Evolutionary conservation across 1,140 invertebrate genomes (phyloP).

Genomic region (Leptinotarsa defecta): DNA sequence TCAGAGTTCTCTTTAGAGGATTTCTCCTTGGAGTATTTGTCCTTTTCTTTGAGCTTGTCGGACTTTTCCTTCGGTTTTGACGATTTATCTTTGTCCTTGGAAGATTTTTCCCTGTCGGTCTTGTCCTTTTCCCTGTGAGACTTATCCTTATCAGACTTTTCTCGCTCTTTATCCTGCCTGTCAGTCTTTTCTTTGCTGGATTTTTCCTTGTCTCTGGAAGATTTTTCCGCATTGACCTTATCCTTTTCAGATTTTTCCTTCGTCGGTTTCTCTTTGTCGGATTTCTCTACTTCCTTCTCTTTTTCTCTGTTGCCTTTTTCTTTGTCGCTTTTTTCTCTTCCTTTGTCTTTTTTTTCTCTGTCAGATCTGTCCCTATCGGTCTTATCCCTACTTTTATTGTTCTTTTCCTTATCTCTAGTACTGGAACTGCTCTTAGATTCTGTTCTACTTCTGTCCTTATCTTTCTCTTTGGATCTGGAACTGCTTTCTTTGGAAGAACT

Average conservation of each 20-base stretch:
- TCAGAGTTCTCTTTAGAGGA: constrained; percentile 40
- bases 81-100: constrained; percentile 26
- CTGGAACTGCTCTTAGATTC: constrained; percentile 16
- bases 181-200: constrained; percentile 36
- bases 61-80: constrained; percentile 44
- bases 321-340: constrained; percentile 31
- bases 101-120: constrained; percentile 28
- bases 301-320: constrained; percentile 13
- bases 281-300: constrained; percentile 36
- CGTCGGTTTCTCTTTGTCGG: constrained; percentile 31
- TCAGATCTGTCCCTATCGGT: constrained; percentile 18
- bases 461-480: constrained; percentile 48
- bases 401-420: constrained; percentile 27
- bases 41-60: constrained; percentile 50
- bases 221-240: constrained; percentile 39
- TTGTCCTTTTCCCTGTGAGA: constrained; percentile 46
- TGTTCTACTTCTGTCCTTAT: constrained; percentile 14
- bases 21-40: constrained; percentile 29
- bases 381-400: constrained; percentile 32
- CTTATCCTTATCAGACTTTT: constrained; percentile 26
- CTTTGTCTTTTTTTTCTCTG: constrained; percentile 24
- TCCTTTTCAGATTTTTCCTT: constrained; percentile 41
- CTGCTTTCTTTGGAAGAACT: constrained; percentile 41
- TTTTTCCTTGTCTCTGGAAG: constrained; percentile 13
- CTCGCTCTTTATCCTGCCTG: constrained; percentile 9